Percentiles rank a stretch among this genome's conserved stretches.
These are phyloP conservation scores for Drosophila asahinai DNA, from an alignment of 1,140 invertebrate genomes.

Conservation along the genomic window DNA sequence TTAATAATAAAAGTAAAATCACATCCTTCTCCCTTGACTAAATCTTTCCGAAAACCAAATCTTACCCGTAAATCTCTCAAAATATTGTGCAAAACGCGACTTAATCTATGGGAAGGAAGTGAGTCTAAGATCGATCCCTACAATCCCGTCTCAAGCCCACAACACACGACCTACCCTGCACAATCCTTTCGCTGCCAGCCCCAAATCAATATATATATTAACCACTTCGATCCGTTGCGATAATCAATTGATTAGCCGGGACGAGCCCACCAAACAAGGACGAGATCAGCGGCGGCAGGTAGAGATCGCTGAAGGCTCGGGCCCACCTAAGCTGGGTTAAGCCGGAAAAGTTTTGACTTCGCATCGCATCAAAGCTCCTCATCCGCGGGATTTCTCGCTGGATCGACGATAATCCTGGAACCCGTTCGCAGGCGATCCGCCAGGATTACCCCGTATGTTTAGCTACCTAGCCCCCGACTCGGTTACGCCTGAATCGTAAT, in stretches of 20 bases:
- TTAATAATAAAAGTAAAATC: too few species aligned
- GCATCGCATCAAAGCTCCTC: conserved; percentile 45
- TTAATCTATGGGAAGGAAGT: conserved; percentile 27
- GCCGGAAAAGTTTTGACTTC: conserved; percentile 54
- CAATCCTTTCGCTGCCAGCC: conserved; percentile 11
- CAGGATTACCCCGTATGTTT: conserved; percentile 38
- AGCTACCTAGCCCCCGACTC: conserved; percentile 51
- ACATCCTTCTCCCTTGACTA: not conserved
- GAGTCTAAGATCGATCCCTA: conserved; percentile 1
- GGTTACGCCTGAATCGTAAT: conserved; percentile 54
- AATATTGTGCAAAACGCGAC: conserved; percentile 24
- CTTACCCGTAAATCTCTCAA: conserved; percentile 17
- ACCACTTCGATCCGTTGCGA: conserved; percentile 12
- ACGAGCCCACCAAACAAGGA: conserved; percentile 56
- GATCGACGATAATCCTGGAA: conserved; percentile 36
- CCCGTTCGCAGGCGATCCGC: not conserved
- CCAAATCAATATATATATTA: conserved; percentile 8
- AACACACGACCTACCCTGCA: conserved; percentile 10
- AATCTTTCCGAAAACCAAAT: not conserved
- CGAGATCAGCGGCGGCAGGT: conserved; percentile 35
- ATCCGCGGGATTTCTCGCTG: conserved; percentile 46
- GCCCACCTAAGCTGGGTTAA: conserved; percentile 37
- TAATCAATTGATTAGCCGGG: conserved; percentile 58
- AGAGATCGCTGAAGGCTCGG: not conserved
- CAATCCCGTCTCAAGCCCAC: conserved; percentile 9